Evolutionary conservation across 2,888 invertebrate genomes (phyloP), one percentile per base, ranked within the genome.

Genomic region (Charanyca ferruginea): DNA sequence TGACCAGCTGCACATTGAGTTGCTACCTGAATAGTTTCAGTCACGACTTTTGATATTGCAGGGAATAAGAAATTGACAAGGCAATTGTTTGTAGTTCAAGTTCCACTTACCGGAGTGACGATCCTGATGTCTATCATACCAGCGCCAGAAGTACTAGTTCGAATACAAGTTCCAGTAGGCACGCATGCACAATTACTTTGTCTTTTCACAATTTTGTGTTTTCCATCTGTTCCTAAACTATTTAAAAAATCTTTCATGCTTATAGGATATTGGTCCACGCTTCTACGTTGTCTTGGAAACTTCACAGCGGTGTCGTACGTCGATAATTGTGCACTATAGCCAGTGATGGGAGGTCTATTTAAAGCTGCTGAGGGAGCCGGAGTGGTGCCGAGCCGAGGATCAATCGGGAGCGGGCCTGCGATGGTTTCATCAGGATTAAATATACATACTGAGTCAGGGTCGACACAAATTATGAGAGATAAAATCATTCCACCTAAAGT

Each of bases 71-170:
- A 22, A 38, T 20, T n/a, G 20, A 44, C n/a, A 54, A 32, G 42
- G 6, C 23, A 0, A 9, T 16, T 25, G 9, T 25, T 42, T 7
- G 2, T n/a, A 53, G 20, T 55, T 53, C 25, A 44, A 45, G 2
- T 42, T 45, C 23, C 8, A 75, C 94, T 94, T 91, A 96, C 96
- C 76, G 94, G 96, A 66, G 95, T 96, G 0, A 97, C 97, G 54
- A 97, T 97, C 72, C 97, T 95, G 76, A 97, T 91, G 80, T 97
- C 97, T 53, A 97, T 96, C 87, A 96, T 89, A 20, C 96, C 96
- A 66, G 94, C 95, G 25, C 96, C 97, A 79, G 93, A 65, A 28
- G 49, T 60, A 53, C 91, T 91, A 6, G 85, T 80, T 16, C 81
- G 84, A 42, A 86, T 81, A 80, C 96, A 96, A 7, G 91, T 91